phyloP scores from a whole-genome alignment of 2,888 invertebrate genomes.

The Cremastobaeus sp. region DNA sequence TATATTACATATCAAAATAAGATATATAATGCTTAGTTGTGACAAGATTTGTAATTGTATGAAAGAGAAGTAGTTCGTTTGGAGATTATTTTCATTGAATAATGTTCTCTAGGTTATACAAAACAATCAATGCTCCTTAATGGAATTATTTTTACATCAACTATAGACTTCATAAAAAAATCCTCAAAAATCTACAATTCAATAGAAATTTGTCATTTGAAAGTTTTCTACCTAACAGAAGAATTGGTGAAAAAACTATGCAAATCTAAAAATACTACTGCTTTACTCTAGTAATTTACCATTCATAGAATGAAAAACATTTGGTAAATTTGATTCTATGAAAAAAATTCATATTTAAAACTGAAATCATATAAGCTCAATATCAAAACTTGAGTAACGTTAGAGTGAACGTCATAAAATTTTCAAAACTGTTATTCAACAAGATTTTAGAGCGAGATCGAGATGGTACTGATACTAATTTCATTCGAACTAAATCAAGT shows the following conservation, averaged over 20 bases:
- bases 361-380: not conserved
- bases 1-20: too few species aligned
- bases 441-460: slow-evolving; percentile 41
- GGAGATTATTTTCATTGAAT: slow-evolving; percentile 2
- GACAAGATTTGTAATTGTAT: too few species aligned
- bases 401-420: slow-evolving; percentile 23
- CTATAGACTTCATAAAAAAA: too few species aligned
- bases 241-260: too few species aligned
- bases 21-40: too few species aligned
- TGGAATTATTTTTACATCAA: too few species aligned
- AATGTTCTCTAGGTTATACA: slow-evolving; percentile 4
- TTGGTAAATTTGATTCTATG: too few species aligned
- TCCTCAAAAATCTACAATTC: slow-evolving; percentile 10
- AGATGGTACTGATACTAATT: slow-evolving; percentile 42
- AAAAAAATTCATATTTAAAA: too few species aligned
- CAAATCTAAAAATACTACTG: too few species aligned
- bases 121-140: too few species aligned
- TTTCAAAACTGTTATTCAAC: slow-evolving; percentile 24
- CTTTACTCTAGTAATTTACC: too few species aligned
- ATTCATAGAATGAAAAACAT: too few species aligned
- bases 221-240: not conserved
- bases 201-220: not conserved
- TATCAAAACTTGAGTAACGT: slow-evolving; percentile 30
- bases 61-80: not conserved
- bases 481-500: not conserved